These are phyloP conservation scores for Drosophila sulfurigaster DNA, from an alignment of 1,140 invertebrate genomes.

Conservation along the genomic window DNA sequence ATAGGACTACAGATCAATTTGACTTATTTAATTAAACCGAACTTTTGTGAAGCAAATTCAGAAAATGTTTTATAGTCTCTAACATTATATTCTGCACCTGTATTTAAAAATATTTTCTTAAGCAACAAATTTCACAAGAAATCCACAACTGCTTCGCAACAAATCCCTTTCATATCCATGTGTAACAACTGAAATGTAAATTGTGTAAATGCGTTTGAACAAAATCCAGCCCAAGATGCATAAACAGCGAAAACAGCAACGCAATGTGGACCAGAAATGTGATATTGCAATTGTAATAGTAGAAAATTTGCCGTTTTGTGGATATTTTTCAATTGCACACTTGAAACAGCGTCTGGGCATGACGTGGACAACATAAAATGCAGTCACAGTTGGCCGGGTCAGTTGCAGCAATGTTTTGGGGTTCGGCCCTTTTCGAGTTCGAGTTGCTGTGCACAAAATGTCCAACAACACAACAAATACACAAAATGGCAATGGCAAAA, in stretches of 20 bases:
- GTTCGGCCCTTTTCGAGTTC: slow-evolving; percentile 69
- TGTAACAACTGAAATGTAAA: slow-evolving; percentile 4
- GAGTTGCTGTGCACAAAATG: slow-evolving; percentile 18
- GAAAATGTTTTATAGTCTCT: too few species aligned
- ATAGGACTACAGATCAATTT: too few species aligned
- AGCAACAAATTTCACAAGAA: too few species aligned
- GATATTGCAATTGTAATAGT: slow-evolving; percentile 43
- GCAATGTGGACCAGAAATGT: slow-evolving; percentile 33
- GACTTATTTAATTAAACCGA: too few species aligned
- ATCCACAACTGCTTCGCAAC: too few species aligned
- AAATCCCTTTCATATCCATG: background rate
- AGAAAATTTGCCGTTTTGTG: slow-evolving; percentile 37
- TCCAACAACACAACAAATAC: slow-evolving; percentile 49
- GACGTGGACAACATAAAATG: slow-evolving; percentile 77
- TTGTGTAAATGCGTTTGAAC: background rate
- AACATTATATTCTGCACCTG: too few species aligned
- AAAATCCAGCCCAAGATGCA: slow-evolving; percentile 1
- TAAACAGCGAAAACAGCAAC: slow-evolving; percentile 39
- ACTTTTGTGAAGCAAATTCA: too few species aligned
- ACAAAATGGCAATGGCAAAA: slow-evolving; percentile 47
- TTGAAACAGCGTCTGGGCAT: slow-evolving; percentile 54
- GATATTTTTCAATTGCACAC: slow-evolving; percentile 70
- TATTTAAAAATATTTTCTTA: too few species aligned
- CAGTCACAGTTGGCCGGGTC: slow-evolving; percentile 40
- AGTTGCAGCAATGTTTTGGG: slow-evolving; percentile 32